Evolutionary conservation across 2,797 vertebrate genomes (phyloP).

Genomic region (Arctocebus calabarensis): DNA sequence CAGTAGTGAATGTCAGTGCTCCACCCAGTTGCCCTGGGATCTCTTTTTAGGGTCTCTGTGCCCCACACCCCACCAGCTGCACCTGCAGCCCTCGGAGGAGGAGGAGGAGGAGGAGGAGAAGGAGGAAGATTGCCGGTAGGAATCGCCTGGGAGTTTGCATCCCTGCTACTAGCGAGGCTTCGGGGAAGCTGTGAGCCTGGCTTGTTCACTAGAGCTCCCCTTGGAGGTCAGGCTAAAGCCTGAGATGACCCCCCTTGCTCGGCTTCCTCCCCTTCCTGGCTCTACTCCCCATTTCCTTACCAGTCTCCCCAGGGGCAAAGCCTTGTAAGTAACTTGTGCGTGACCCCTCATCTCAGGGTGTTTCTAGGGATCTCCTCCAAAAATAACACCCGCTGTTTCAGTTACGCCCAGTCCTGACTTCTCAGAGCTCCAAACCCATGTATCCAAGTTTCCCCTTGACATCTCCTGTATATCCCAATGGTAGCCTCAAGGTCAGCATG

Average conservation of each 20-base stretch:
- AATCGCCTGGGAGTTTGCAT: not conserved
- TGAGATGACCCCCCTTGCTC: not conserved
- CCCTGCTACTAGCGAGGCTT: not conserved
- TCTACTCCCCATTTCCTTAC: not conserved
- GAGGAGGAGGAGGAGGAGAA: not conserved
- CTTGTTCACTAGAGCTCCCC: not conserved
- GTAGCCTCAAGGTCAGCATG: not conserved
- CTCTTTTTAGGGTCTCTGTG: not conserved
- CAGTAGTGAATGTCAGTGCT: not conserved
- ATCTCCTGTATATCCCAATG: not conserved
- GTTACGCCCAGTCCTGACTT: slow-evolving; percentile 9
- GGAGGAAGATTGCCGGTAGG: not conserved
- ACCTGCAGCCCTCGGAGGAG: not conserved
- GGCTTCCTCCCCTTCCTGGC: not conserved
- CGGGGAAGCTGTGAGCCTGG: not conserved
- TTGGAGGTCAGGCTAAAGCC: not conserved
- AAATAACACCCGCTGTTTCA: slow-evolving; percentile 20
- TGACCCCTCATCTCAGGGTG: not conserved
- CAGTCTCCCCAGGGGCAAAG: not conserved
- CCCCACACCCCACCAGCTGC: not conserved
- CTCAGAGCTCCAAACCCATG: not conserved
- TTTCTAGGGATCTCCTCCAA: slow-evolving; percentile 28
- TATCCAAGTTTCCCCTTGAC: not conserved
- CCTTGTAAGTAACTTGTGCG: not conserved
- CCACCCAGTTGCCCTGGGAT: not conserved